Conservation (phyloP, 2,888 invertebrate species). For the Pammene fasciana region DNA sequence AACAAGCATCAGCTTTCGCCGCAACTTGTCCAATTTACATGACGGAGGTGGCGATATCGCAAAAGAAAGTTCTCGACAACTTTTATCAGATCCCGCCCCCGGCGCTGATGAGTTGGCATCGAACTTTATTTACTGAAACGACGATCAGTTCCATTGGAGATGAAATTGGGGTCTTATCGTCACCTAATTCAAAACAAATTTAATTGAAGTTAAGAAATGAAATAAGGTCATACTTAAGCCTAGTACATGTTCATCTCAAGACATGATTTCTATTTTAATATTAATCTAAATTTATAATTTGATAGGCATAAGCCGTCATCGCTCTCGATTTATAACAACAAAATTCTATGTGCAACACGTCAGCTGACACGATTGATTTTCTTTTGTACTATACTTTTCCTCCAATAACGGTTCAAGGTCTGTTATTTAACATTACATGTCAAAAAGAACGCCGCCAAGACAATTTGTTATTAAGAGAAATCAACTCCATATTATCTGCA, state of each 20-base stretch:
- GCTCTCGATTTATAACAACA: too few species aligned
- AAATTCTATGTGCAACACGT: too few species aligned
- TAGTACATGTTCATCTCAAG: not conserved
- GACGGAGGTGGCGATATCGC: slow-evolving; percentile 81
- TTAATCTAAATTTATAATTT: too few species aligned
- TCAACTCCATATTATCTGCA: slow-evolving; percentile 56
- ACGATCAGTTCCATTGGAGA: slow-evolving; percentile 64
- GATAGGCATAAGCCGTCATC: too few species aligned
- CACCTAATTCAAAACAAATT: slow-evolving; percentile 35
- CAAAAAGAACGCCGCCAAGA: not conserved
- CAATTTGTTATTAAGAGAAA: slow-evolving; percentile 40
- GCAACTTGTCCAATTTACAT: slow-evolving; percentile 81
- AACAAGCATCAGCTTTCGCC: slow-evolving; percentile 72
- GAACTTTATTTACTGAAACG: slow-evolving; percentile 78
- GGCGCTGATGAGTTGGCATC: slow-evolving; percentile 79
- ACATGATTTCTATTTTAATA: too few species aligned
- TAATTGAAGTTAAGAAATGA: slow-evolving; percentile 17
- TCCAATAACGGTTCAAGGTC: not conserved
- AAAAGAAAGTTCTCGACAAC: slow-evolving; percentile 78
- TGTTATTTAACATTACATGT: not conserved
- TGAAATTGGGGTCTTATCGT: slow-evolving; percentile 49
- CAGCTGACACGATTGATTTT: too few species aligned
- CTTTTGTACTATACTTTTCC: not conserved
- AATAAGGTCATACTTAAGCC: not conserved
- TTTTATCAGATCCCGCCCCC: slow-evolving; percentile 79